phyloP scores from a whole-genome alignment of 2,888 invertebrate species.

The Trimorus sp. region DNA sequence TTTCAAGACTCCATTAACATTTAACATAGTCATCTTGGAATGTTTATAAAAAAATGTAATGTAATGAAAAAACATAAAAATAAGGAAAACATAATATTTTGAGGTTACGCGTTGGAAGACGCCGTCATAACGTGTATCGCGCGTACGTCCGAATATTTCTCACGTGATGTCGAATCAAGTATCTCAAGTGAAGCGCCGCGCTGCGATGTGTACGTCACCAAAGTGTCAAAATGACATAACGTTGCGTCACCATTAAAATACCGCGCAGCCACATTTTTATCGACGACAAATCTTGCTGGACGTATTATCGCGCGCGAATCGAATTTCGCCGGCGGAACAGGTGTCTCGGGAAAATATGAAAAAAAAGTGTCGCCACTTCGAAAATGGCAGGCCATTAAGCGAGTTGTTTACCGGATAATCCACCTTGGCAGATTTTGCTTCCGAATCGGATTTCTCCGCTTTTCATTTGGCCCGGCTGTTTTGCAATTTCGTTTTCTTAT shows the following conservation, averaged over 20 bases:
- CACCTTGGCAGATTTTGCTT: too few relatives aligned
- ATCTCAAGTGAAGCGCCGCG: slow-evolving; percentile 51
- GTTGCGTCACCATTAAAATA: slow-evolving; percentile 52
- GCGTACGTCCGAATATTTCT: slow-evolving; percentile 53
- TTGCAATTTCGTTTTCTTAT: neutral
- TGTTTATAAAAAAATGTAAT: too few relatives aligned
- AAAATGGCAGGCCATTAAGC: neutral
- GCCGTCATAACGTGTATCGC: slow-evolving; percentile 40
- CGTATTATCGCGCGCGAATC: slow-evolving; percentile 21
- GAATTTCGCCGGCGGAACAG: slow-evolving; percentile 29
- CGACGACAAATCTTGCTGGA: slow-evolving; percentile 10
- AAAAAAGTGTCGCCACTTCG: neutral
- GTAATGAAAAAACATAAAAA: too few relatives aligned
- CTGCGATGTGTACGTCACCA: slow-evolving; percentile 46
- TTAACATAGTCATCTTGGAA: too few relatives aligned
- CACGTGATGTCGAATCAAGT: slow-evolving; percentile 56
- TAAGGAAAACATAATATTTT: too few relatives aligned
- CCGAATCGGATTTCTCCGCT: too few relatives aligned
- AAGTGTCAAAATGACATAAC: slow-evolving; percentile 60
- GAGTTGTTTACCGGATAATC: too few relatives aligned
- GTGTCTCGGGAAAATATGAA: slow-evolving; percentile 8
- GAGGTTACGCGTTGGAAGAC: neutral
- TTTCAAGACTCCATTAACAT: too few relatives aligned
- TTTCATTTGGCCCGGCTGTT: slow-evolving; percentile 3
- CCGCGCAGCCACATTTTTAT: slow-evolving; percentile 42